Evolutionary conservation across 2,113 vertebrate species (phyloP).

Genomic region (Peromyscus leucopus): DNA sequence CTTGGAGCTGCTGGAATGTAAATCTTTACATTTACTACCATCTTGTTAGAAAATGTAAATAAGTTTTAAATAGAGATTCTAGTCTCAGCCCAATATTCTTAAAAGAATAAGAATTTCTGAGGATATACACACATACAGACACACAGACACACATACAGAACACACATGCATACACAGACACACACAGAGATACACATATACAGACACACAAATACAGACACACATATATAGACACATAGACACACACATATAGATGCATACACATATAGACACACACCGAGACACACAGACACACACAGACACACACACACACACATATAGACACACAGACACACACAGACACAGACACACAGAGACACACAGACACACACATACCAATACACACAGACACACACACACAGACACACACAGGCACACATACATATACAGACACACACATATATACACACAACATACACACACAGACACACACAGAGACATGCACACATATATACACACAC

Average conservation of each 20-base stretch:
- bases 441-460: not conserved
- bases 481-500: not conserved
- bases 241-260: not conserved
- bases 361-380: not conserved
- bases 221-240: not conserved
- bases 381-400: not conserved
- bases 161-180: not conserved
- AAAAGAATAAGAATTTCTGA: constrained; percentile 34
- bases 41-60: constrained; percentile 48
- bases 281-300: not conserved
- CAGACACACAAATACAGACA: not conserved
- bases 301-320: too few species aligned
- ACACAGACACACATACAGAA: not conserved
- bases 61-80: constrained; percentile 43
- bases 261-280: not conserved
- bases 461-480: not conserved
- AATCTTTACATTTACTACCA: constrained; percentile 45
- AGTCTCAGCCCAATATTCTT: constrained; percentile 32
- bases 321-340: too few species aligned
- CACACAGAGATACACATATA: too few species aligned
- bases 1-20: not conserved
- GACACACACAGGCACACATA: not conserved
- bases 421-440: not conserved
- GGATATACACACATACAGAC: not conserved
- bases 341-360: not conserved